Evolutionary conservation across 2,113 vertebrate species (phyloP).

Genomic region (Agapornis roseicollis): DNA sequence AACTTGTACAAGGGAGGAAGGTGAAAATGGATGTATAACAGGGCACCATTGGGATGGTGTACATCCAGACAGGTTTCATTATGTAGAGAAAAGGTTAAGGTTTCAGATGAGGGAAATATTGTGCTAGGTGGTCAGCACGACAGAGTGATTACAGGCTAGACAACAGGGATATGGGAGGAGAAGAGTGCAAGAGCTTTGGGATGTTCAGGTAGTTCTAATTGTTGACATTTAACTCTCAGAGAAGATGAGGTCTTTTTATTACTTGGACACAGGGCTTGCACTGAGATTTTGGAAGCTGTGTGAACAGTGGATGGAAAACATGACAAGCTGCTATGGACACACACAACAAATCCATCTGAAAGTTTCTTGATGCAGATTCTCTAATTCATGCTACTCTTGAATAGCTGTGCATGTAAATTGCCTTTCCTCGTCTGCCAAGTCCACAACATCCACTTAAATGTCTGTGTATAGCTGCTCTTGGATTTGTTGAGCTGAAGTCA

Average conservation of each 20-base stretch:
- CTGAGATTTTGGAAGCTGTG: not conserved
- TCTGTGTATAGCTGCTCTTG: constrained; percentile 37
- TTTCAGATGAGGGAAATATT: not conserved
- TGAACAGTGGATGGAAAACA: not conserved
- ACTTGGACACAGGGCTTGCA: not conserved
- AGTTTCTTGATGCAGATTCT: not conserved
- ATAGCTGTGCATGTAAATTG: not conserved
- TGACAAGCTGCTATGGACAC: not conserved
- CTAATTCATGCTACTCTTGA: not conserved
- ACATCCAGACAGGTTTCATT: not conserved
- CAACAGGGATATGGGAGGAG: not conserved
- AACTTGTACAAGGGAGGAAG: not conserved
- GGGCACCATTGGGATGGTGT: not conserved
- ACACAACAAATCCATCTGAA: not conserved
- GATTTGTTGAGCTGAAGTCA: constrained; percentile 46
- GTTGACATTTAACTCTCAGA: not conserved
- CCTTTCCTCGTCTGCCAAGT: constrained; percentile 19
- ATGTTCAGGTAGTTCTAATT: not conserved
- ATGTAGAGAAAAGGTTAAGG: not conserved
- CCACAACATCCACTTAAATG: not conserved
- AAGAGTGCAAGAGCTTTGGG: not conserved
- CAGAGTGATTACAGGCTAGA: not conserved
- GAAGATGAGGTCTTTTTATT: not conserved
- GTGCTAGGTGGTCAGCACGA: not conserved
- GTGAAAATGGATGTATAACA: not conserved